Evolutionary conservation across 2,888 invertebrate genomes (phyloP).

Genomic region (Cerastis leucographa): DNA sequence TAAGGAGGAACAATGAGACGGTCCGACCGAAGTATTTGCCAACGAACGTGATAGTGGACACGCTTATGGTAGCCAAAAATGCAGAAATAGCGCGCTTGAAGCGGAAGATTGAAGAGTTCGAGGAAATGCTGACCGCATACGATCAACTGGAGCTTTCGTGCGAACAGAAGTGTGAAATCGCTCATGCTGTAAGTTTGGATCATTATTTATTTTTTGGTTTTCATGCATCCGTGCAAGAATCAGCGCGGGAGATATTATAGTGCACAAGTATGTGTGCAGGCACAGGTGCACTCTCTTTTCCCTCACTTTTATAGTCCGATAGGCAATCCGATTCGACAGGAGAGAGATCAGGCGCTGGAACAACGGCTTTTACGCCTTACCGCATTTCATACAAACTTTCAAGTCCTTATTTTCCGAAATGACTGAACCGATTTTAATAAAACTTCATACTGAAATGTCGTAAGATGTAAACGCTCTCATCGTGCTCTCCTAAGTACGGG

Average conservation of each 20-base stretch:
- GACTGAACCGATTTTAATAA: too few relatives aligned
- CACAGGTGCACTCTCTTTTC: background rate
- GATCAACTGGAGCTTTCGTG: conserved; percentile 85
- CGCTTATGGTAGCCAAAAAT: conserved; percentile 87
- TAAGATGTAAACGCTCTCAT: too few relatives aligned
- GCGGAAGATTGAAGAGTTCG: conserved; percentile 86
- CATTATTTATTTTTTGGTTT: background rate
- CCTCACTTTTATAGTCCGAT: background rate
- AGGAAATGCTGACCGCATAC: conserved; percentile 84
- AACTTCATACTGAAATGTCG: too few relatives aligned
- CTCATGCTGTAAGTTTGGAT: conserved; percentile 80
- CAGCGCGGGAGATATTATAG: background rate
- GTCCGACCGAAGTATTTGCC: conserved; percentile 84
- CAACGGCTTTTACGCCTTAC: too few relatives aligned
- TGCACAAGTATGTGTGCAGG: background rate
- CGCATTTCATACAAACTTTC: too few relatives aligned
- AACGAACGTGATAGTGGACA: conserved; percentile 85
- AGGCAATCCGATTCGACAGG: background rate
- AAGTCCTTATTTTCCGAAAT: too few relatives aligned
- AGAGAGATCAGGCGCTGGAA: background rate
- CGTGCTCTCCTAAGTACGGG: background rate
- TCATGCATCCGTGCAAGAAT: background rate
- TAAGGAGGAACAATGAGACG: conserved; percentile 85
- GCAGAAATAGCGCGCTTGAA: conserved; percentile 87
- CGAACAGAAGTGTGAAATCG: conserved; percentile 86